These are phyloP conservation scores for Chaetops frenatus DNA, from an alignment of 2,113 vertebrate species.

Conservation along the genomic window DNA sequence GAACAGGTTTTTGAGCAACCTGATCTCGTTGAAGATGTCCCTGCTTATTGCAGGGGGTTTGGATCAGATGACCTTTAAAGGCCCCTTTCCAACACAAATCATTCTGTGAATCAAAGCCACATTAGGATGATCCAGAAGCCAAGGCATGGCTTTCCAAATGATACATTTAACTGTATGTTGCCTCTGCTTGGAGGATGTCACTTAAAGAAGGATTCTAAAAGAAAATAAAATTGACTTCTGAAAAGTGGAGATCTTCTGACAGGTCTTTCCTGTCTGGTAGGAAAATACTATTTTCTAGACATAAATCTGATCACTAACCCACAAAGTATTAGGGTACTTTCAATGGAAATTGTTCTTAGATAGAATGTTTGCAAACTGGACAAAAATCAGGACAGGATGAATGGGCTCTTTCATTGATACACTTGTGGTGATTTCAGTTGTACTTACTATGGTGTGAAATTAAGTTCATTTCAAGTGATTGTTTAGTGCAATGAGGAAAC, in stretches of 20 bases:
- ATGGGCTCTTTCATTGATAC: not conserved
- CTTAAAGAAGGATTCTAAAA: not conserved
- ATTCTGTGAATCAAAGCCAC: not conserved
- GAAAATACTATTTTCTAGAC: not conserved
- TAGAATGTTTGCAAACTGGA: not conserved
- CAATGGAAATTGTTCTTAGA: not conserved
- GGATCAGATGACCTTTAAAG: not conserved
- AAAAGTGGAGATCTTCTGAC: not conserved
- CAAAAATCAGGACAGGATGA: not conserved
- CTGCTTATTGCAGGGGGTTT: not conserved
- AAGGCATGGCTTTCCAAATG: not conserved
- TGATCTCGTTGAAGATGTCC: not conserved
- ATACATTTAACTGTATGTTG: not conserved
- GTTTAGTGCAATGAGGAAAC: not conserved
- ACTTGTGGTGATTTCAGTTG: not conserved
- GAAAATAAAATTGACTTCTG: not conserved
- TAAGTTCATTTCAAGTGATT: not conserved
- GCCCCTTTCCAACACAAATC: not conserved
- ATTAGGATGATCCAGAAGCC: not conserved
- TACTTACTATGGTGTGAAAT: not conserved
- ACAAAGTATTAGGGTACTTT: not conserved
- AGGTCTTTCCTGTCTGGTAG: not conserved
- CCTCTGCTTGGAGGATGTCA: not conserved
- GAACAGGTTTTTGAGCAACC: rapidly evolving
- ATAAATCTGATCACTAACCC: not conserved